phyloP scores from a whole-genome alignment of 1,140 invertebrate genomes.

The Nymphalis io region DNA sequence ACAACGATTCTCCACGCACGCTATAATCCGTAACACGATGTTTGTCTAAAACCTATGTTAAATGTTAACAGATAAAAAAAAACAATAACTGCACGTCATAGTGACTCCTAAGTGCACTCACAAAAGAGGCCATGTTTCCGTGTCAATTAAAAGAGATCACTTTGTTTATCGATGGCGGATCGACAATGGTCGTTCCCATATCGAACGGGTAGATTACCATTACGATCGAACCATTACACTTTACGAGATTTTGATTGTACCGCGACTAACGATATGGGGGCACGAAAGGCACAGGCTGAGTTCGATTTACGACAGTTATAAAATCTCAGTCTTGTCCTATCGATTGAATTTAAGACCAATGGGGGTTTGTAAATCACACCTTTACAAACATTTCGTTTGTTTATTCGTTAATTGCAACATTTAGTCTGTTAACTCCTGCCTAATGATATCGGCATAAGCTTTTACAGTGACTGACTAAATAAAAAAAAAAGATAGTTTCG shows the following conservation, averaged over 20 bases:
- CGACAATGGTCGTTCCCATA: conserved; percentile 71
- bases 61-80: neutral
- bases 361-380: conserved; percentile 51
- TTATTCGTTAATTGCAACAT: conserved; percentile 40
- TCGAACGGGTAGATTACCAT: conserved; percentile 61
- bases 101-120: neutral
- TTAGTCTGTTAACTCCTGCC: conserved; percentile 1
- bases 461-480: no score
- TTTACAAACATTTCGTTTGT: conserved; percentile 46
- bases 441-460: neutral
- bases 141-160: neutral
- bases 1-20: conserved; percentile 60
- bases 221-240: conserved; percentile 64
- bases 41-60: conserved; percentile 58
- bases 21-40: conserved; percentile 60
- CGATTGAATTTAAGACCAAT: conserved; percentile 31
- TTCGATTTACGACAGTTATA: conserved; percentile 65
- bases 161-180: conserved; percentile 40
- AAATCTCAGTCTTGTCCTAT: conserved; percentile 50
- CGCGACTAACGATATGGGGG: conserved; percentile 65
- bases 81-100: neutral
- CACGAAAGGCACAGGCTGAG: conserved; percentile 55
- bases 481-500: no score
- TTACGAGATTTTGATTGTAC: conserved; percentile 71
- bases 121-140: neutral